Percentiles rank a stretch among this genome's conserved stretches.
Conservation (phyloP, 2,888 invertebrate genomes). For the Hylaea fasciaria region DNA sequence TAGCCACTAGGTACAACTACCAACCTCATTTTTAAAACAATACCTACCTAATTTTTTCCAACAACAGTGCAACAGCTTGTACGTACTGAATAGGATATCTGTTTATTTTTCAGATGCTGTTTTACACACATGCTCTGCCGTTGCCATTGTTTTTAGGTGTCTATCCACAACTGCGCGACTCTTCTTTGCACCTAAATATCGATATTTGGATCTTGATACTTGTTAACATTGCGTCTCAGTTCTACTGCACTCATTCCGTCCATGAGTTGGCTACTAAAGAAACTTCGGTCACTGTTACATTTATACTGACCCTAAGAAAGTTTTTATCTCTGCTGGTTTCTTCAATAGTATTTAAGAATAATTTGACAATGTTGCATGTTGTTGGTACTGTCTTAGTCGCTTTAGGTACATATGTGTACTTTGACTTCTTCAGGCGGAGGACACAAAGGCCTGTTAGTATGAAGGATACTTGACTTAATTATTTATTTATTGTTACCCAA, state of each 20-base stretch:
- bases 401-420: constrained; percentile 74
- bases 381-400: constrained; percentile 69
- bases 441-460: constrained; percentile 65
- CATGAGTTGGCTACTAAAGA: constrained; percentile 73
- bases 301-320: constrained; percentile 74
- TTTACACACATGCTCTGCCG: constrained; percentile 72
- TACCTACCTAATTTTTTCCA: too few species aligned
- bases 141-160: constrained; percentile 70
- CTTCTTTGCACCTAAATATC: constrained; percentile 49
- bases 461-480: constrained; percentile 50
- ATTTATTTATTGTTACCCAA: too few species aligned
- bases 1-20: too few species aligned
- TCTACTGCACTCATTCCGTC: constrained; percentile 73
- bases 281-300: constrained; percentile 73
- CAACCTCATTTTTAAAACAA: too few species aligned
- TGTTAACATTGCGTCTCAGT: constrained; percentile 68
- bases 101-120: constrained; percentile 80
- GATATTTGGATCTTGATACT: constrained; percentile 64
- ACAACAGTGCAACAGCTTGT: too few species aligned
- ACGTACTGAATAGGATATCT: too few species aligned
- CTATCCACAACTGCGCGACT: constrained; percentile 59
- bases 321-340: constrained; percentile 74
- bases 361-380: constrained; percentile 68
- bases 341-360: constrained; percentile 75
- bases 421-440: constrained; percentile 66